Evolutionary conservation across 2,797 vertebrate species (phyloP), one percentile per base, ranked within the genome.

Genomic region (Sebastiscus tertius): DNA sequence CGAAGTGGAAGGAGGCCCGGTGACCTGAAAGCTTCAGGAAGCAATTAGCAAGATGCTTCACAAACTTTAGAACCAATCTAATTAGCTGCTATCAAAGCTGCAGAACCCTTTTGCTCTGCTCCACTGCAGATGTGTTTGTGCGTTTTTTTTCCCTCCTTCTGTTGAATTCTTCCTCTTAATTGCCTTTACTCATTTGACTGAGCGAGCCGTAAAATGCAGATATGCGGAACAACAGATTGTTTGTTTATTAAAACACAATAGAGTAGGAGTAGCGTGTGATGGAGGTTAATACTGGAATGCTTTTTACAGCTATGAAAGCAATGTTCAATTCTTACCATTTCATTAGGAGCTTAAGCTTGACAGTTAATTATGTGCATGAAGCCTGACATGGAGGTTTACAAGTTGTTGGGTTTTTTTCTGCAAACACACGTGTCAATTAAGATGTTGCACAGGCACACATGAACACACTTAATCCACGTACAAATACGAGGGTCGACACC

Each of bases 71-170:
- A 92, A 90, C 83, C 92, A 83, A 93, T 94, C 94, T 95, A 94
- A 95, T 95, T 94, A 95, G 93, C 92, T 92, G 81, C 84, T 93
- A 94, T 95, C 92, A 94, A 94, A 94, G 93, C 92, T 82, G 84
- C 88, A 92, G 86, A 91, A 84, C 72, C 90, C 86, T 79, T 79
- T 89, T 89, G 85, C 89, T 91, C 65, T 87, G 92, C 90, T 87
- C 84, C 61, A 83, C 89, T 90, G 90, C 88, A 87, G 88, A 92
- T 81, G 86, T 87, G 86, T 87, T 83, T 78, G 83, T 66, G 82
- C 67, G 67, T 16, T 60, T 87, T 68, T 71, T 71, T 11, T 61
- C 67, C 79, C 72, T 90, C 73, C 87, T 90, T 87, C 88, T 87
- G 87, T 84, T 88, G 82, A 90, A 92, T 90, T 90, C 91, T 87